These are phyloP conservation scores for Halcyon leucocephala DNA, from an alignment of 2,797 vertebrate species.

Conservation along the genomic window DNA sequence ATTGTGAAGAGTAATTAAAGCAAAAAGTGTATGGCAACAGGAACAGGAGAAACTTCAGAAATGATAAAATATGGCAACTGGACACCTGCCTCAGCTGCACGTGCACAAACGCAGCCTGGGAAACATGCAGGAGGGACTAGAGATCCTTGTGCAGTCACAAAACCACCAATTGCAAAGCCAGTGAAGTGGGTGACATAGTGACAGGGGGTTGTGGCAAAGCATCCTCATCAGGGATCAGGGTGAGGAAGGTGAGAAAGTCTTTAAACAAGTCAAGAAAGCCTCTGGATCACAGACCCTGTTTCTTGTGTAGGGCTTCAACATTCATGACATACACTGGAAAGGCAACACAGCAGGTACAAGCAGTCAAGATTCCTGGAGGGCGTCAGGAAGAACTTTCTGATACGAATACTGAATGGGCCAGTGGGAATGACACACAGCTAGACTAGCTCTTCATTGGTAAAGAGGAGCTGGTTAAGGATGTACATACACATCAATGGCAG, in stretches of 20 bases:
- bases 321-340: neutral
- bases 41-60: neutral
- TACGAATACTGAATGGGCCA: neutral
- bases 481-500: neutral
- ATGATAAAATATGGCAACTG: neutral
- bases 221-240: neutral
- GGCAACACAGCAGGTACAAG: neutral
- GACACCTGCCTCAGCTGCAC: neutral
- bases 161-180: neutral
- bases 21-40: rapidly evolving
- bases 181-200: neutral
- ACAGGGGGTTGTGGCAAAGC: neutral
- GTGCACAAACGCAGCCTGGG: neutral
- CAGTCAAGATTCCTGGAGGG: neutral
- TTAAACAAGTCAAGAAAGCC: neutral
- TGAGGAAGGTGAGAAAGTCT: neutral
- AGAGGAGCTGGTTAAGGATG: neutral
- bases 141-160: neutral
- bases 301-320: rapidly evolving
- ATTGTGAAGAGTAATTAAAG: neutral
- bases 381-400: neutral
- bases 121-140: neutral
- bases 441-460: neutral
- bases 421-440: rapidly evolving
- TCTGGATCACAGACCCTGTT: neutral